Evolutionary conservation across 2,797 vertebrate genomes (phyloP).

Genomic region (Poecilia picta): DNA sequence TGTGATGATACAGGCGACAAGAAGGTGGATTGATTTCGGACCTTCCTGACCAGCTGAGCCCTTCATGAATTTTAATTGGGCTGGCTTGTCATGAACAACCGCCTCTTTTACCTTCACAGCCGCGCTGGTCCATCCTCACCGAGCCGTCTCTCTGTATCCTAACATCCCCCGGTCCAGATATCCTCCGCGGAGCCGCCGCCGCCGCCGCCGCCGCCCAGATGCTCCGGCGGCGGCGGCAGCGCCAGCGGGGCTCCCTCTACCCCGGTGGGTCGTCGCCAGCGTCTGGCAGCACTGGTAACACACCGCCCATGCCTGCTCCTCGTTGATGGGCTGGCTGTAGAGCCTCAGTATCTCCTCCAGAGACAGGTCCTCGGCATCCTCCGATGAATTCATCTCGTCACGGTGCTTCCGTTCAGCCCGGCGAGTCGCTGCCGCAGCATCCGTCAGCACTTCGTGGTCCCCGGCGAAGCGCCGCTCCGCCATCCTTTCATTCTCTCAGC

Average conservation of each 20-base stretch:
- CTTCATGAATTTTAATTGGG: neutral
- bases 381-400: constrained; percentile 58
- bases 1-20: neutral
- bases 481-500: constrained; percentile 81
- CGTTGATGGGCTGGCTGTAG: constrained; percentile 95
- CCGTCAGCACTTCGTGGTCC: constrained; percentile 69
- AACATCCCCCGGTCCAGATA: constrained; percentile 81
- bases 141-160: constrained; percentile 86
- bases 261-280: constrained; percentile 65
- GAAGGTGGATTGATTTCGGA: neutral
- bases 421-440: constrained; percentile 45
- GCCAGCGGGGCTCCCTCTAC: constrained; percentile 49
- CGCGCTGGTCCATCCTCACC: constrained; percentile 72
- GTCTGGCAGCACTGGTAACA: constrained; percentile 92
- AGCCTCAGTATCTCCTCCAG: constrained; percentile 89
- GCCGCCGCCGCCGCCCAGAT: constrained; percentile 18
- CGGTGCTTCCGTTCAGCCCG: constrained; percentile 55
- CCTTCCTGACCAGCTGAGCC: neutral
- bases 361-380: constrained; percentile 79
- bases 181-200: constrained; percentile 40
- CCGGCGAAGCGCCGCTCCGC: constrained; percentile 72
- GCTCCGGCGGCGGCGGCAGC: constrained; percentile 31
- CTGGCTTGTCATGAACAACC: neutral
- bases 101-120: constrained; percentile 71
- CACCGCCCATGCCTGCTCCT: constrained; percentile 98